These are phyloP conservation scores for Pantelozetes paolii DNA, from an alignment of 2,888 invertebrate species.

Conservation along the genomic window DNA sequence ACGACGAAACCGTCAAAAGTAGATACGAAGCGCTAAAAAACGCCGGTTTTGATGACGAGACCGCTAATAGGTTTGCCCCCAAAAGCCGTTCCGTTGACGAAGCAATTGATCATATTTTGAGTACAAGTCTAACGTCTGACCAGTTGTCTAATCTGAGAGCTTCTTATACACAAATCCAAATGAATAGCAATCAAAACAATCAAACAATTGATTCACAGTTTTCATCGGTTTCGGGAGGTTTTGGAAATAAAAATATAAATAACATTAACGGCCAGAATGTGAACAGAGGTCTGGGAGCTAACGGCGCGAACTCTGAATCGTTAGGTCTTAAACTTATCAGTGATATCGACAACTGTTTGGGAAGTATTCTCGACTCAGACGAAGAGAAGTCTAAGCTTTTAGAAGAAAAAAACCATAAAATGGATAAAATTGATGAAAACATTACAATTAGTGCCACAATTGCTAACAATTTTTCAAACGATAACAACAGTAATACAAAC, in stretches of 20 bases:
- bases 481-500: background rate
- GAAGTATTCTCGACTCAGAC: conserved; percentile 31
- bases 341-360: conserved; percentile 36
- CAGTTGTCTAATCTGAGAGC: conserved; percentile 31
- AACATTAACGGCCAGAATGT: background rate
- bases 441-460: conserved; percentile 19
- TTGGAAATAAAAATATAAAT: conserved; percentile 3
- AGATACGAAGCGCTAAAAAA: conserved; percentile 37
- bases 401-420: conserved; percentile 17
- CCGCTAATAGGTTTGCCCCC: conserved; percentile 37
- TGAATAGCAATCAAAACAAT: background rate
- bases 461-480: conserved; percentile 3
- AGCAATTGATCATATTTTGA: conserved; percentile 38
- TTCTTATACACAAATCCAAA: background rate
- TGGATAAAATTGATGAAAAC: background rate
- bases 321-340: conserved; percentile 31
- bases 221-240: conserved; percentile 4
- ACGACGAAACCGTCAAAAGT: background rate
- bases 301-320: background rate
- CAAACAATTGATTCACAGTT: background rate
- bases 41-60: conserved; percentile 40
- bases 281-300: too few relatives aligned
- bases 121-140: conserved; percentile 20
- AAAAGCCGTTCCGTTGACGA: conserved; percentile 36
- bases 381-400: conserved; percentile 1